Evolutionary conservation across 1,140 invertebrate species (phyloP), one percentile per base, ranked within the genome.

Genomic region (Drosophila orosa): DNA sequence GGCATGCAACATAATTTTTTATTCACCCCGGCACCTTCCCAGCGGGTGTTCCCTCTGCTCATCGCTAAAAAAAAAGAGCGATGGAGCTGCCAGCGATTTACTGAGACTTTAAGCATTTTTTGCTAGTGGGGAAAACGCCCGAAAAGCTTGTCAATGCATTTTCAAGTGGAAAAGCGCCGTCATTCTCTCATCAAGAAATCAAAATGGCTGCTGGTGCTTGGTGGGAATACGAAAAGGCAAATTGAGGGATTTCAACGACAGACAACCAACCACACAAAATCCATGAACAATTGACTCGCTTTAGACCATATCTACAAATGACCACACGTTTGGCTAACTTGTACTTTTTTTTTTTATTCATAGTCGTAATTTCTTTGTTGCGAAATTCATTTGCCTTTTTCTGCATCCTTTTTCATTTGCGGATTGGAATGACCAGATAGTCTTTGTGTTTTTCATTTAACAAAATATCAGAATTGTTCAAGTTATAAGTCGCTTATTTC

Each of bases 1-100:
- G 81, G 81, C 60, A 86, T 67, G 61, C 59, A 86, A 74, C 81
- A 85, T 85, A 74, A 86, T 81, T 85, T 84, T 85, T 81, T 85
- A 85, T 85, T 81, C 85, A 44, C 44, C 72, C 50, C 33, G 50
- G 47, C 57, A 17, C 13, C 17, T 13, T 27, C 76, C 31, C 81
- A 81, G 81, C 74, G 66, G 74, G 81, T n/a, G 56, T 25, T 27
- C 29, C 24, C 31, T 9, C 12, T 35, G 29, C 59, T 63, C 40
- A 13, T 33, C n/a, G 19, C 29, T 13, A 19, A 45, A 27, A 29
- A 35, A 25, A 19, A 15, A 15, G 13, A 25, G n/a, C 12, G 15
- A 3, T 22, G 17, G 15, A 35, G 31, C 39, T 29, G 24, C 31
- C 24, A 56, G 40, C 37, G 63, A 47, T 52, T 63, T 67, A 25